phyloP scores from a whole-genome alignment of 2,113 vertebrate species.

The Phrynocephalus versicolor region DNA sequence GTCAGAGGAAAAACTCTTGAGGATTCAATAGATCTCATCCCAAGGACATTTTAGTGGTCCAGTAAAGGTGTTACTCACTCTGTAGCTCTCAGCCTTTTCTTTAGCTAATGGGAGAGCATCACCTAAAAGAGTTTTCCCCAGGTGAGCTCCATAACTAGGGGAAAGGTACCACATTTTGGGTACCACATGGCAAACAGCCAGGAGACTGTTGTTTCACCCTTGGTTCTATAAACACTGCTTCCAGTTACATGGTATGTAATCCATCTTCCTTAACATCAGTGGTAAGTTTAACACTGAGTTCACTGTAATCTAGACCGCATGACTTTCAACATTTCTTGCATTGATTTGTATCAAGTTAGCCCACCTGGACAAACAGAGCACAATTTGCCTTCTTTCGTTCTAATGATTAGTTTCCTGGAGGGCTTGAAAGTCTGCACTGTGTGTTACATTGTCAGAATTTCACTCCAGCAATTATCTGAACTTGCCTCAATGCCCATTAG shows the following conservation, averaged over 20 bases:
- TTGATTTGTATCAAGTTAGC: constrained; percentile 18
- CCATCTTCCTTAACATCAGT: constrained; percentile 12
- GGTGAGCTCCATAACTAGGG: no score
- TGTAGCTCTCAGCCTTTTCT: background rate
- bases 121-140: background rate
- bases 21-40: no score
- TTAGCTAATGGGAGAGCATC: background rate
- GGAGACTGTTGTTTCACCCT: background rate
- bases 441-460: background rate
- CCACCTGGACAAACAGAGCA: constrained; percentile 27
- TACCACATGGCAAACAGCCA: background rate
- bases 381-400: constrained; percentile 18
- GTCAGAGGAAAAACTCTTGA: no score
- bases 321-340: constrained; percentile 1
- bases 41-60: no score
- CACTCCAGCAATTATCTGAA: constrained; percentile 5
- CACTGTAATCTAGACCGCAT: background rate
- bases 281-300: background rate
- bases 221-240: background rate
- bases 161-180: background rate
- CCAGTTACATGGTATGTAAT: background rate
- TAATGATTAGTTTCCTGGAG: constrained; percentile 19
- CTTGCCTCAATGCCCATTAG: constrained; percentile 1
- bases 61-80: background rate
- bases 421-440: background rate